These are phyloP conservation scores for Carcharodon carcharias DNA, from an alignment of 2,797 vertebrate species.

Conservation along the genomic window DNA sequence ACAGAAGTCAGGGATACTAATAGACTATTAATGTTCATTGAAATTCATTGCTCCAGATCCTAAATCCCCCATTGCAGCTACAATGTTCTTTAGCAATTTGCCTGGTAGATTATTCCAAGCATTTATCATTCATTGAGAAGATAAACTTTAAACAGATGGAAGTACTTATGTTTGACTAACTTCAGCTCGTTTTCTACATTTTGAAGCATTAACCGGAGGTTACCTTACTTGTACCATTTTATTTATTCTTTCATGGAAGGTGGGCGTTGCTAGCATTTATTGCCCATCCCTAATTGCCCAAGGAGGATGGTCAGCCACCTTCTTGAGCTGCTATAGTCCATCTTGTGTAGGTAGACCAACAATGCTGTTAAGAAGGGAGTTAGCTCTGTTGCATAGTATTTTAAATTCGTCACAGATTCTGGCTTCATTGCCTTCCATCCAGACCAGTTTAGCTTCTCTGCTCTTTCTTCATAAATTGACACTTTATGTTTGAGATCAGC, in stretches of 20 bases:
- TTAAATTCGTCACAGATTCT: not conserved
- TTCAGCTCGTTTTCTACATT: not conserved
- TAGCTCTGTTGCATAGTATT: not conserved
- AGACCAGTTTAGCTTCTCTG: not conserved
- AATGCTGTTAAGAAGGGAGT: not conserved
- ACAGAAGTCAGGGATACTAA: not conserved
- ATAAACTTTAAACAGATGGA: not conserved
- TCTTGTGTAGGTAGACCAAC: not conserved
- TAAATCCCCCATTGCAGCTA: not conserved
- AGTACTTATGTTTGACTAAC: not conserved
- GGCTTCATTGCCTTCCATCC: not conserved
- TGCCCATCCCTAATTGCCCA: too few relatives aligned
- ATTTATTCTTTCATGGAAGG: too few relatives aligned
- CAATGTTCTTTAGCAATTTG: not conserved
- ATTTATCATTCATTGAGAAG: not conserved
- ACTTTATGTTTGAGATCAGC: not conserved
- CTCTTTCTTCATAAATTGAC: not conserved
- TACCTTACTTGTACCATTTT: not conserved
- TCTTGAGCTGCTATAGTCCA: too few relatives aligned
- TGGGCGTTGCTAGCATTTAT: too few relatives aligned
- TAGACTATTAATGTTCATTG: not conserved
- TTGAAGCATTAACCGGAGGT: not conserved
- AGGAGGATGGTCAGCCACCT: too few relatives aligned
- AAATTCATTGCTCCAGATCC: not conserved
- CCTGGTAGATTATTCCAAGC: not conserved